Evolutionary conservation across 2,888 invertebrate genomes (phyloP).

Genomic region (Plutella xylostella): DNA sequence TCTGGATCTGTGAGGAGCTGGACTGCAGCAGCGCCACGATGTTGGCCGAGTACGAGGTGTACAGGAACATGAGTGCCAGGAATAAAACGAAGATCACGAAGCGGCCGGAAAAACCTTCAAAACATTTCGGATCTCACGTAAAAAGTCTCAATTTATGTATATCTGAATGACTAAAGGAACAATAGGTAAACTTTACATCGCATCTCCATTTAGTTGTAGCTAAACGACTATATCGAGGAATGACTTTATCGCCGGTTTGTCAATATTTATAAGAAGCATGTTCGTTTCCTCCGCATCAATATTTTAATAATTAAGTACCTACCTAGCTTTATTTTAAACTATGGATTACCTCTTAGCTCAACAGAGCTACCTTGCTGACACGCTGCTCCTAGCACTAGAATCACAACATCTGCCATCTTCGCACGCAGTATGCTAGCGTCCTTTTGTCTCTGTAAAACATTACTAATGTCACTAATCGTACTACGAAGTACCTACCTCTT

Average conservation of each 20-base stretch:
- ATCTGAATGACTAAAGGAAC: not conserved
- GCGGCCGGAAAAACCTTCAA: slow-evolving; percentile 59
- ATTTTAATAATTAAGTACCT: no score
- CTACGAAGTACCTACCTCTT: not conserved
- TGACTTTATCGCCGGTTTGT: no score
- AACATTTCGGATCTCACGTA: no score
- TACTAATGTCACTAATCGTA: not conserved
- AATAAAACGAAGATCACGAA: slow-evolving; percentile 74
- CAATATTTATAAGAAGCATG: no score
- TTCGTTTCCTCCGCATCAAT: no score
- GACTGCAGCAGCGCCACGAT: slow-evolving; percentile 81
- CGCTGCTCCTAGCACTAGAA: slow-evolving; percentile 70
- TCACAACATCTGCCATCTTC: slow-evolving; percentile 54
- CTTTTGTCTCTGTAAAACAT: slow-evolving; percentile 29
- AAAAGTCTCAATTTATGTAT: not conserved
- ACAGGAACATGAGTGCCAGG: slow-evolving; percentile 75
- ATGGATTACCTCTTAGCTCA: slow-evolving; percentile 59
- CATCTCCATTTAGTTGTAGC: no score
- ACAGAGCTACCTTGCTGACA: slow-evolving; percentile 73
- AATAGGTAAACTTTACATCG: no score
- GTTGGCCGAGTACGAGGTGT: slow-evolving; percentile 81
- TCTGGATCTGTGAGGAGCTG: slow-evolving; percentile 75
- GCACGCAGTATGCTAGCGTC: slow-evolving; percentile 46
- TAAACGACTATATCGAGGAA: no score
- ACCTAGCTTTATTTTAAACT: no score